Evolutionary conservation across 2,797 vertebrate species (phyloP).

Genomic region (Diglossa cyanea): DNA sequence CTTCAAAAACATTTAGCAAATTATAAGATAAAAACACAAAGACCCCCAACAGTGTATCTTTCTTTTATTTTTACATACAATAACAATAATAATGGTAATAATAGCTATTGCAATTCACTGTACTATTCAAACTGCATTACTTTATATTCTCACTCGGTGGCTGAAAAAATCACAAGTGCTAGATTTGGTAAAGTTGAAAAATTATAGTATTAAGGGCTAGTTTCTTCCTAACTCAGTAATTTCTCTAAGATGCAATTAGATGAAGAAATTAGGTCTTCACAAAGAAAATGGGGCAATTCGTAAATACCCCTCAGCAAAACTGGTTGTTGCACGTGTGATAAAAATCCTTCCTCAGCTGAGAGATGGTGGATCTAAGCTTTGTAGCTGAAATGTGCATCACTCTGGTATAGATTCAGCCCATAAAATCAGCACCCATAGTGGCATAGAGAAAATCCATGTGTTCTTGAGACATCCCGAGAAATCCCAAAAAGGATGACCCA

Average conservation of each 20-base stretch:
- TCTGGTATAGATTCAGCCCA: neutral
- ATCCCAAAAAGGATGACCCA: neutral
- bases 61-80: neutral
- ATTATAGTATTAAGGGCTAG: neutral
- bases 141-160: neutral
- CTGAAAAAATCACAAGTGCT: neutral
- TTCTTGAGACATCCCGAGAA: neutral
- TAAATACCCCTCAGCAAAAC: neutral
- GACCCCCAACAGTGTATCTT: fast-evolving
- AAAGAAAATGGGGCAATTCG: neutral
- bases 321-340: neutral
- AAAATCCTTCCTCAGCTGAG: neutral
- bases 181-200: neutral
- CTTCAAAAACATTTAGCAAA: neutral
- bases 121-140: neutral
- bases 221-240: neutral
- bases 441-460: neutral
- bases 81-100: neutral
- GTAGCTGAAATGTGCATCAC: neutral
- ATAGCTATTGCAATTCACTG: neutral
- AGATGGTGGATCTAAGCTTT: neutral
- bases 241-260: neutral
- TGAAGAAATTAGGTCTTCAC: neutral
- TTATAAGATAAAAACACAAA: neutral
- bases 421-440: neutral